Evolutionary conservation across 2,113 vertebrate genomes (phyloP), one percentile per base, ranked within the genome.

Genomic region (Mellivora capensis): DNA sequence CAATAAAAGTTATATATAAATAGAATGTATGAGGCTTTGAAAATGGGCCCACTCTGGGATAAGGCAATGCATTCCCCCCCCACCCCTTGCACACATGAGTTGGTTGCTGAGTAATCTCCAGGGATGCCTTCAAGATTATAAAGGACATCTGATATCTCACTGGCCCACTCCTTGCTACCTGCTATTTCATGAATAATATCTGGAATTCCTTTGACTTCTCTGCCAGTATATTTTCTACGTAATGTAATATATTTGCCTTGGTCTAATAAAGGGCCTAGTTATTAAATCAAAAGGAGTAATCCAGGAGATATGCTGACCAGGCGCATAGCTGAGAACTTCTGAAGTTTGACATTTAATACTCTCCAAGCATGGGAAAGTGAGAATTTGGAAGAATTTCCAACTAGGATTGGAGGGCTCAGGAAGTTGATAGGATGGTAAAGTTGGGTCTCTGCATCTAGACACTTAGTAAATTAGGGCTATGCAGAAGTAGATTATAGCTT

Each of bases 61-160:
- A 17, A 31, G 1, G 1, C 12, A 37, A 84, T 39, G 1, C 11
- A 44, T 39, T 13, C 23, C 2, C 1, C 1, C 2, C 4, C 3
- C 64, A 1, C 7, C 3, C 14, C 44, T 67, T 52, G 5, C 1
- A 77, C 3, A 37, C 9, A 9, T 0, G 61, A 4, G 0, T 44
- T 37, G 12, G 11, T 69, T 14, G 5, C 7, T 34, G 2, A 94
- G 27, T 37, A 67, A 57, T 87, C 25, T 76, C 21, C 21, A 80
- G 27, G 14, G 37, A 67, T 87, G 9, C 1, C 37, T 10, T 15
- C 21, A 91, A 47, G 29, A n/a, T 21, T n/a, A 6, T 0, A 49
- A 7, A 21, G 6, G 7, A 1, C 4, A 57, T 49, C 82, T 44
- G 69, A 52, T 20, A 67, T 8, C 29, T 71, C 18, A 77, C 39